These are phyloP conservation scores for Zhuqinia jingwanae DNA, from an alignment of 2,888 invertebrate genomes.

Conservation along the genomic window DNA sequence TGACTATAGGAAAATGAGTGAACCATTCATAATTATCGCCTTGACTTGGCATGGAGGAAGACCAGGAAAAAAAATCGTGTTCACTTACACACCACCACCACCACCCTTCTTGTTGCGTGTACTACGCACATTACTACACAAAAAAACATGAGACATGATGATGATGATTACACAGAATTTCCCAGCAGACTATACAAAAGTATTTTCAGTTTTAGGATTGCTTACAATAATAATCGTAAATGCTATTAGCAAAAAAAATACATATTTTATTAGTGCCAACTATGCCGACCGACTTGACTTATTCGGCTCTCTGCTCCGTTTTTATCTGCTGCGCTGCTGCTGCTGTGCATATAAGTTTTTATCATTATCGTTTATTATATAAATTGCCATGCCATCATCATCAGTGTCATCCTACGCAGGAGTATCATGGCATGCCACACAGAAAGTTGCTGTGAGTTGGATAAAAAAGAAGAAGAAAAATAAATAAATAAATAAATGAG, in stretches of 20 bases:
- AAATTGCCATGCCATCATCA: conserved; percentile 34
- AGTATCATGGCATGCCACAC: conserved; percentile 33
- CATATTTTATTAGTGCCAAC: conserved; percentile 8
- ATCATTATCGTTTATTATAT: conserved; percentile 39
- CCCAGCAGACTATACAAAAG: background rate
- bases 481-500: background rate
- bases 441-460: background rate
- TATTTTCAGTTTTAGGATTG: conserved; percentile 27
- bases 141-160: background rate
- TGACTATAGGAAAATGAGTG: conserved; percentile 25
- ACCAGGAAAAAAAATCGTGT: conserved; percentile 3
- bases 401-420: no score
- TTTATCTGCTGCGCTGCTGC: background rate
- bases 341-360: background rate
- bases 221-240: conserved; percentile 15
- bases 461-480: background rate
- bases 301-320: background rate
- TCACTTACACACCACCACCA: background rate
- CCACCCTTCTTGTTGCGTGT: conserved; percentile 4
- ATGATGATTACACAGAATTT: background rate
- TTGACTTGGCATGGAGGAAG: background rate
- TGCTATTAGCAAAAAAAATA: conserved; percentile 35
- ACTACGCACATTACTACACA: conserved; percentile 18
- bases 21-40: conserved; percentile 30
- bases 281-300: background rate